Conservation (phyloP, 2,888 invertebrate species). For the Drosophila hamatofila region DNA sequence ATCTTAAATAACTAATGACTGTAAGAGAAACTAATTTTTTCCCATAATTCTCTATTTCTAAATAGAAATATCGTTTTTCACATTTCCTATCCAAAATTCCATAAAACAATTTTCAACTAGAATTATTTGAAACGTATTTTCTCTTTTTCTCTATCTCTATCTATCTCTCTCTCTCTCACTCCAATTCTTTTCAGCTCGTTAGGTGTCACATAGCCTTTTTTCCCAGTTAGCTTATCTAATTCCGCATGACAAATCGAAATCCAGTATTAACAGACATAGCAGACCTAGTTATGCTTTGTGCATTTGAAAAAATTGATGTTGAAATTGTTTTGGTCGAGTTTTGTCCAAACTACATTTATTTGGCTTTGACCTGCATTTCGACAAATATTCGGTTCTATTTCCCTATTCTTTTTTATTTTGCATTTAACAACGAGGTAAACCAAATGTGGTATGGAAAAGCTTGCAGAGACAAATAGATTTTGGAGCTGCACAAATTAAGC, state of each 20-base stretch:
- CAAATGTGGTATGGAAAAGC: background rate
- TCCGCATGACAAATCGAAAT: background rate
- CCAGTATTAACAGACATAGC: background rate
- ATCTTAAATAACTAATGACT: too few species aligned
- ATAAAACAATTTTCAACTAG: background rate
- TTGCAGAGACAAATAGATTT: constrained; percentile 18
- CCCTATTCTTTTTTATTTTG: background rate
- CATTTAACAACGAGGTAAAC: background rate
- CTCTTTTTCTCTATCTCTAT: background rate
- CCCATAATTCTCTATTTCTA: too few species aligned
- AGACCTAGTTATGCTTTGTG: background rate
- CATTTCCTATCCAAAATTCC: background rate
- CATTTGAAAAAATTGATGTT: background rate
- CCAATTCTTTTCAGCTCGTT: background rate
- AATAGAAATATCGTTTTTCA: too few species aligned
- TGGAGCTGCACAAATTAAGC: constrained; percentile 18
- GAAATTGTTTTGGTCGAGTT: constrained; percentile 2
- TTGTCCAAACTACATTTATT: background rate
- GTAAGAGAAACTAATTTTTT: too few species aligned
- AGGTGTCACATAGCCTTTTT: background rate
- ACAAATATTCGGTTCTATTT: background rate
- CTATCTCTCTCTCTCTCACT: background rate
- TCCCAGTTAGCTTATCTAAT: background rate
- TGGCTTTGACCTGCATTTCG: background rate
- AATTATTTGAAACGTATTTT: background rate